A percentile compares a stretch with the other conserved stretches of the same genome.
These are phyloP conservation scores for Chymomyza fuscimana DNA, from an alignment of 2,888 invertebrate species.

Conservation along the genomic window DNA sequence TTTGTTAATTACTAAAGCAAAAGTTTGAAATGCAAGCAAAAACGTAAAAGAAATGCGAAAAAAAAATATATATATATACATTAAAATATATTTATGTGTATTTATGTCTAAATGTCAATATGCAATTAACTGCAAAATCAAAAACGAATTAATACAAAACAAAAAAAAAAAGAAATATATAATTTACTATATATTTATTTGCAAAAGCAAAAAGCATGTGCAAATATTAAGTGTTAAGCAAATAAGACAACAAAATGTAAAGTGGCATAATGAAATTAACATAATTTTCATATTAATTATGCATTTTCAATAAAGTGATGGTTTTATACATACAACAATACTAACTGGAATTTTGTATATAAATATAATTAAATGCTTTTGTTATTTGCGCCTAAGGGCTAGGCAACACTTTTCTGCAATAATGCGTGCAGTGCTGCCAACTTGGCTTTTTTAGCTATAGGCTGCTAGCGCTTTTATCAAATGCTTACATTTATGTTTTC, in stretches of 20 bases:
- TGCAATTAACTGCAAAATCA: conserved; percentile 36
- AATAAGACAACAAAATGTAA: conserved; percentile 42
- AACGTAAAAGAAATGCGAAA: conserved; percentile 37
- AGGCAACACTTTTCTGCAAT: conserved; percentile 12
- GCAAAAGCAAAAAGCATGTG: not conserved
- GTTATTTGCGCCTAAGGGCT: conserved; percentile 3
- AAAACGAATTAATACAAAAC: conserved; percentile 17
- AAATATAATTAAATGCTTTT: conserved; percentile 13
- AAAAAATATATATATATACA: conserved; percentile 25
- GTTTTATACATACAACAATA: conserved; percentile 52
- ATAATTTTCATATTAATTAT: conserved; percentile 70
- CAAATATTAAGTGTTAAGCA: conserved; percentile 2
- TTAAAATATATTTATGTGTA: conserved; percentile 45
- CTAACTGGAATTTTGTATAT: not conserved
- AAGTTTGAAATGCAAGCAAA: conserved; percentile 22
- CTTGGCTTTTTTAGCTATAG: not conserved
- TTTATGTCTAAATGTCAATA: conserved; percentile 48
- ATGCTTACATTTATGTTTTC: conserved; percentile 42
- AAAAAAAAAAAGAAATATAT: not conserved
- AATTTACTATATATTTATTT: conserved; percentile 1
- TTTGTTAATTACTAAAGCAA: conserved; percentile 58
- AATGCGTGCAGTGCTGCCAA: not conserved
- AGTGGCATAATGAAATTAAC: conserved; percentile 58
- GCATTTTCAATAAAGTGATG: conserved; percentile 74
- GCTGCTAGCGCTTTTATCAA: conserved; percentile 27